Evolutionary conservation across 2,888 invertebrate species (phyloP), one percentile per base, ranked within the genome.

Genomic region (Acanthopleura granulata): DNA sequence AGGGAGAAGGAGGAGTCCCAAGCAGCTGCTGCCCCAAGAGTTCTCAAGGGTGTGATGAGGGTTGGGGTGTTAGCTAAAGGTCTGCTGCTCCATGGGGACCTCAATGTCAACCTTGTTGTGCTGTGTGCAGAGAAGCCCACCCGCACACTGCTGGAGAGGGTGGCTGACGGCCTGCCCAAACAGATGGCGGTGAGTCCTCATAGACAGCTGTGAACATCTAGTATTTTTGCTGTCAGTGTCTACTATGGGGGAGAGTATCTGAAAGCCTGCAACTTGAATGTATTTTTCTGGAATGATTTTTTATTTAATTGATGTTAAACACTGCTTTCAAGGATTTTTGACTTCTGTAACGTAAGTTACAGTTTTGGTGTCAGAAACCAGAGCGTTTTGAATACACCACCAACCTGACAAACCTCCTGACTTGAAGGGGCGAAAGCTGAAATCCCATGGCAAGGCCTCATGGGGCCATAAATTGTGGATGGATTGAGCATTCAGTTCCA

Each of bases 61-160:
- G 97, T 98, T 70, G 98, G 98, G 74, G 94, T 95, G 88, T 91
- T 97, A 74, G 95, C 96, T 72, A 96, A 96, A 89, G 96, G 97
- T 62, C 93, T 99, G 78, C 92, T 99, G 29, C 93, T 99, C 30
- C 94, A 95, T 81, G 97, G 97, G 11, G 98, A 99, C 91, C 94
- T 94, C 79, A 93, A 94, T 87, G 97, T 99, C 75, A 95, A 97
- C 84, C 93, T 99, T 79, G 98, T 99, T 57, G 97, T 99, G 74
- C 92, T 99, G 75, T 98, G 98, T 91, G 95, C 96, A 76, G 97
- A 97, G 91, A 96, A 97, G 84, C 99, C 99, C 77, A 98, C 98
- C 0, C 80, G 92, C 72, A 94, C 95, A 72, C 92, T 98, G 82
- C 93, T 99, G 78, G 95, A 96, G 89, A 94, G 96, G 83, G 96